These are phyloP conservation scores for Hydropsyche betteni DNA, from an alignment of 2,888 invertebrate species.

Conservation along the genomic window DNA sequence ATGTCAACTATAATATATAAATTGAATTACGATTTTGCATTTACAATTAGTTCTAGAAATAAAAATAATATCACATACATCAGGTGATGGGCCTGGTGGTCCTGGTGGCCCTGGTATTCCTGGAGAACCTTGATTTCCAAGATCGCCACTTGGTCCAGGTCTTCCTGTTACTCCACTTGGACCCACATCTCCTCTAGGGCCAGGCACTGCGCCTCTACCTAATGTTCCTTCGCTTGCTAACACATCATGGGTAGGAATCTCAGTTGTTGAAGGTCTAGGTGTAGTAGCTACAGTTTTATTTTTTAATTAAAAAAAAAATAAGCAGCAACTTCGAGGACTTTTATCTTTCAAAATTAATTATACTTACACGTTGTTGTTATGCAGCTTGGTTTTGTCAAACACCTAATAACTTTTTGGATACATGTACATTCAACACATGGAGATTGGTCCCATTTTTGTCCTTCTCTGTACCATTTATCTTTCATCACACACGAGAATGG, in stretches of 20 bases:
- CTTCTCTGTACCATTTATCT: slow-evolving; percentile 71
- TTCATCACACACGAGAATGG: slow-evolving; percentile 66
- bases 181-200: slow-evolving; percentile 66
- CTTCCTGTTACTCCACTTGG: slow-evolving; percentile 67
- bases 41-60: slow-evolving; percentile 22
- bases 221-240: slow-evolving; percentile 42
- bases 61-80: slow-evolving; percentile 60
- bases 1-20: slow-evolving; percentile 65
- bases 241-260: slow-evolving; percentile 46
- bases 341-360: not conserved
- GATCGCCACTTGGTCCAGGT: slow-evolving; percentile 69
- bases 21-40: slow-evolving; percentile 17
- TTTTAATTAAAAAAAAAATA: too few species aligned
- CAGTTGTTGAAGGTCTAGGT: slow-evolving; percentile 47
- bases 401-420: slow-evolving; percentile 69
- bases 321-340: too few species aligned
- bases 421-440: slow-evolving; percentile 79
- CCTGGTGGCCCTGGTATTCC: slow-evolving; percentile 77
- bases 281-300: slow-evolving; percentile 30
- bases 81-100: slow-evolving; percentile 75
- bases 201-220: slow-evolving; percentile 49
- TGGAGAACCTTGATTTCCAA: slow-evolving; percentile 70
- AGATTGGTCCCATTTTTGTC: slow-evolving; percentile 69
- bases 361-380: slow-evolving; percentile 36
- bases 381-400: slow-evolving; percentile 55